Evolutionary conservation across 1,140 invertebrate genomes (phyloP).

Genomic region (Drosophila pachea): DNA sequence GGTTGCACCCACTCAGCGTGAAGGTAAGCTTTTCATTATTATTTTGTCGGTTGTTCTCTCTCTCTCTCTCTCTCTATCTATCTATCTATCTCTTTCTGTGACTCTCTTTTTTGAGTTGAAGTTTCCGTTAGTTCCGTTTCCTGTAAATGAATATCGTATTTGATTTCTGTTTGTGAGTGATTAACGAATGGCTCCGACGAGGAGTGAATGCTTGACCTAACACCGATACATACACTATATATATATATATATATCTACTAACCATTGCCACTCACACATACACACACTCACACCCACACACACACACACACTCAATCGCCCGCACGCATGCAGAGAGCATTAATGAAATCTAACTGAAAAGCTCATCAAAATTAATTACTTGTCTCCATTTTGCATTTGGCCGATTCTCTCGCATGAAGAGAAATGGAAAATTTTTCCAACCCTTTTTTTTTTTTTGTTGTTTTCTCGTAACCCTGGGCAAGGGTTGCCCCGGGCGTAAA

Average conservation of each 20-base stretch:
- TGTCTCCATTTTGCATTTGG: conserved; percentile 25
- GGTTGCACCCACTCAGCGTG: conserved; percentile 93
- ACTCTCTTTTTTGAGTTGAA: conserved; percentile 9
- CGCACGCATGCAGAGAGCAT: not conserved
- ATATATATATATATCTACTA: conserved; percentile 29
- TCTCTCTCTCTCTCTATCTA: conserved; percentile 5
- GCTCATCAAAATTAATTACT: conserved; percentile 71
- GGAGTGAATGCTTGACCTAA: conserved; percentile 31
- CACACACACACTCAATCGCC: conserved; percentile 12
- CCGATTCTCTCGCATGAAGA: too few relatives aligned
- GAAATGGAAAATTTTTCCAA: too few relatives aligned
- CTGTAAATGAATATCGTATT: conserved; percentile 51
- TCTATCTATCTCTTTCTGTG: not conserved
- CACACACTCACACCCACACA: not conserved
- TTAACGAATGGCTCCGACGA: conserved; percentile 22
- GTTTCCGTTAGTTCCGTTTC: conserved; percentile 35
- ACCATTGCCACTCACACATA: conserved; percentile 22
- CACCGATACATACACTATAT: conserved; percentile 29
- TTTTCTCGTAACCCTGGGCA: conserved; percentile 15
- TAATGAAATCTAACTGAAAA: conserved; percentile 42
- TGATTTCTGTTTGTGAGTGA: conserved; percentile 46
- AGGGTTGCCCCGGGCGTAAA: conserved; percentile 67
- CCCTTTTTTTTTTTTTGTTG: not conserved
- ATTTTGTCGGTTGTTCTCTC: conserved; percentile 42
- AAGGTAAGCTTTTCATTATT: conserved; percentile 88